phyloP scores from a whole-genome alignment of 2,113 vertebrate species.

The Philantomba maxwellii region DNA sequence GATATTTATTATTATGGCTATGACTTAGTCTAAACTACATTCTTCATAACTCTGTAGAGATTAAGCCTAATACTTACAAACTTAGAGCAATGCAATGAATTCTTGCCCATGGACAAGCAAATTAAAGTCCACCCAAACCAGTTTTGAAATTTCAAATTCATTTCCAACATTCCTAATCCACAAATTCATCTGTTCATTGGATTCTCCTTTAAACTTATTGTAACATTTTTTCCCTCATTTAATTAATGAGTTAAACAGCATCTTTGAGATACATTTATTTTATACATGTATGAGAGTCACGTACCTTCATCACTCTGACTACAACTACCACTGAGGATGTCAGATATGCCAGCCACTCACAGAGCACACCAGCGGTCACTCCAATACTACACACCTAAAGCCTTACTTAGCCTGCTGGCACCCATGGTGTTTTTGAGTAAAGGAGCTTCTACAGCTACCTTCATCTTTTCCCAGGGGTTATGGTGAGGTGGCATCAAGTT shows the following conservation, averaged over 20 bases:
- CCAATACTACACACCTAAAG: not conserved
- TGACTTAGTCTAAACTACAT: not conserved
- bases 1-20: not conserved
- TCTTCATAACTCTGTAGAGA: not conserved
- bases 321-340: not conserved
- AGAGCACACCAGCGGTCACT: not conserved
- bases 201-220: not conserved
- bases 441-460: not conserved
- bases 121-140: not conserved
- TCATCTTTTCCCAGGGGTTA: not conserved
- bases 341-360: not conserved
- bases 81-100: not conserved
- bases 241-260: not conserved
- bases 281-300: not conserved
- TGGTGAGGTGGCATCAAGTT: not conserved
- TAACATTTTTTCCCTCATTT: slow-evolving; percentile 10
- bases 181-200: not conserved
- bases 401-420: not conserved
- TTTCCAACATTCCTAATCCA: not conserved
- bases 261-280: not conserved
- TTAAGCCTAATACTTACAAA: not conserved
- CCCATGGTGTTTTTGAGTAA: not conserved
- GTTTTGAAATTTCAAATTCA: not conserved
- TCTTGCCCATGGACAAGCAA: not conserved
- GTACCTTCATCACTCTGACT: not conserved